These are phyloP conservation scores for Morone saxatilis DNA, from an alignment of 2,113 vertebrate genomes.

Conservation along the genomic window DNA sequence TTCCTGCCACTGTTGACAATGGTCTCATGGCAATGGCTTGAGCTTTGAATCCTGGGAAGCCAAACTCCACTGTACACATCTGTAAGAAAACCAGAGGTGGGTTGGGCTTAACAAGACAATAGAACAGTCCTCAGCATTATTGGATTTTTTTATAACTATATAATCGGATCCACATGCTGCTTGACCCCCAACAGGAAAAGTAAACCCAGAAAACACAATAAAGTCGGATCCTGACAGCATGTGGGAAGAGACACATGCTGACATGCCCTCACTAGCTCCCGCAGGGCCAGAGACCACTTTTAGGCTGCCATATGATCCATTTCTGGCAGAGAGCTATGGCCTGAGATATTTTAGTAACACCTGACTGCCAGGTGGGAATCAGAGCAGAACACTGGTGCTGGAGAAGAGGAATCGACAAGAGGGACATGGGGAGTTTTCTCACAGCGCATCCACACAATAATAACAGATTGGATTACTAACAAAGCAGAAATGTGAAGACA, in stretches of 20 bases:
- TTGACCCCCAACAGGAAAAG: background rate
- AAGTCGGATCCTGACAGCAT: background rate
- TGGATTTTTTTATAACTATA: background rate
- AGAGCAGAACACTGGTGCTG: background rate
- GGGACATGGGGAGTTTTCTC: constrained; percentile 8
- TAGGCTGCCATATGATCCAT: constrained; percentile 30
- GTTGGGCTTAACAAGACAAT: background rate
- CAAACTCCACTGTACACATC: constrained; percentile 94
- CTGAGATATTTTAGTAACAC: constrained; percentile 30
- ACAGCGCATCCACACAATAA: background rate
- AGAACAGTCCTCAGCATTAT: background rate
- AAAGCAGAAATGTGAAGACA: background rate
- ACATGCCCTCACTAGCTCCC: constrained; percentile 26
- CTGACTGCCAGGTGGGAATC: constrained; percentile 39
- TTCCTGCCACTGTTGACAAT: constrained; percentile 93
- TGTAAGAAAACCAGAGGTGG: constrained; percentile 62
- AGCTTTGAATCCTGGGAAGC: constrained; percentile 90
- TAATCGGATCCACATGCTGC: constrained; percentile 21
- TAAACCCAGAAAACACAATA: constrained; percentile 30
- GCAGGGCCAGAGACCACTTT: constrained; percentile 14
- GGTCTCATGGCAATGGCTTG: constrained; percentile 93
- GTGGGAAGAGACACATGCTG: constrained; percentile 20
- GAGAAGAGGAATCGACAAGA: constrained; percentile 1
- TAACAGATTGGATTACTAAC: constrained; percentile 3
- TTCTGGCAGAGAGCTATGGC: constrained; percentile 31